Percentiles rank a stretch among this genome's conserved stretches.
phyloP scores from a whole-genome alignment of 2,797 vertebrate species.

The Semaprochilodus insignis region DNA sequence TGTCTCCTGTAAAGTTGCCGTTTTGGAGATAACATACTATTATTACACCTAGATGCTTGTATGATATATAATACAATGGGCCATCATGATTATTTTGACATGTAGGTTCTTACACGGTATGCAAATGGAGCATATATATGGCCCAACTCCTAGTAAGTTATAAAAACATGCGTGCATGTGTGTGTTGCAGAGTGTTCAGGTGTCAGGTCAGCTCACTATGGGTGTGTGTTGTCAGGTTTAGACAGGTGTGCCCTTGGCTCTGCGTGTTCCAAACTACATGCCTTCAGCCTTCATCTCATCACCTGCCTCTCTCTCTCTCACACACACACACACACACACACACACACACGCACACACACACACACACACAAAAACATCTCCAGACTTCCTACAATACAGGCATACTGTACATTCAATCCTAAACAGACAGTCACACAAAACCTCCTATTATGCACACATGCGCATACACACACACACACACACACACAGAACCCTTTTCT shows the following conservation, averaged over 20 bases:
- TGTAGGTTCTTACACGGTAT: too few relatives aligned
- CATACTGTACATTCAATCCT: background rate
- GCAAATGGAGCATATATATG: too few relatives aligned
- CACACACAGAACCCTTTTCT: background rate
- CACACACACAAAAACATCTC: background rate
- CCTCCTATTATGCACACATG: background rate
- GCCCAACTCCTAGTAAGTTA: background rate
- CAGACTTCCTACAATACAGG: background rate
- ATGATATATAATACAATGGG: too few relatives aligned
- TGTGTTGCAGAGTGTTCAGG: background rate
- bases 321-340: conserved; percentile 28
- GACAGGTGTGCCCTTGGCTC: conserved; percentile 29
- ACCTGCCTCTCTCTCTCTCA: conserved; percentile 11
- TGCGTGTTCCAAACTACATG: conserved; percentile 21
- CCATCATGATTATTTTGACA: too few relatives aligned
- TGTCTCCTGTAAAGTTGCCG: too few relatives aligned
- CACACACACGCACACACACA: conserved; percentile 13
- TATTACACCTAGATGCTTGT: too few relatives aligned
- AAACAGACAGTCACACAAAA: background rate
- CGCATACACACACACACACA: background rate
- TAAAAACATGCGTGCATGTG: background rate
- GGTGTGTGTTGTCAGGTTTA: conserved; percentile 1
- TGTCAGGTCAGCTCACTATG: conserved; percentile 16
- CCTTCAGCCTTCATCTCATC: conserved; percentile 25
- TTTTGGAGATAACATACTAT: too few relatives aligned